Evolutionary conservation across 1,140 invertebrate genomes (phyloP).

Genomic region (Cydia strobilella): DNA sequence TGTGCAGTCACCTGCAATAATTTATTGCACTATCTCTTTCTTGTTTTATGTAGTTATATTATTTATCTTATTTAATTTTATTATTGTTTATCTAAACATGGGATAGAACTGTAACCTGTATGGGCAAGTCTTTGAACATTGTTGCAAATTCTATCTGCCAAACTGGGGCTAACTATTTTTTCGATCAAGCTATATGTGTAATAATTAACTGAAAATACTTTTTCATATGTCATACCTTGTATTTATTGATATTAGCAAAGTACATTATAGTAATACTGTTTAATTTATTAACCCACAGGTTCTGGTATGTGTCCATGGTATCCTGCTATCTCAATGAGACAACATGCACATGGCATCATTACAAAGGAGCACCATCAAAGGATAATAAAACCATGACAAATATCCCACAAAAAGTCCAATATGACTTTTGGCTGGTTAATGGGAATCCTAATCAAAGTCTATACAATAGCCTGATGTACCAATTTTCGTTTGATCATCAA

Average conservation of each 20-base stretch:
- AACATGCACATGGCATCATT: constrained; percentile 91
- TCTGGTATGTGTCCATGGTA: constrained; percentile 97
- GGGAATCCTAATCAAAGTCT: constrained; percentile 93
- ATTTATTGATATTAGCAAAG: neutral
- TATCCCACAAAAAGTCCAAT: constrained; percentile 82
- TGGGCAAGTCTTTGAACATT: too few species aligned
- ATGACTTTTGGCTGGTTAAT: constrained; percentile 98
- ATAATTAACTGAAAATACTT: too few species aligned
- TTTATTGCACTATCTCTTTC: too few species aligned
- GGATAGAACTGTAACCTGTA: too few species aligned
- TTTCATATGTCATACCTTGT: too few species aligned
- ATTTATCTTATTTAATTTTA: too few species aligned
- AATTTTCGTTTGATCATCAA: constrained; percentile 98
- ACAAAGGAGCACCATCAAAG: constrained; percentile 62
- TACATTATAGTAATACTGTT: neutral
- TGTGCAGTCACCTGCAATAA: too few species aligned
- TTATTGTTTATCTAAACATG: too few species aligned
- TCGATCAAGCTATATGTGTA: too few species aligned
- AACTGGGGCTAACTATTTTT: too few species aligned
- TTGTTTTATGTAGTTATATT: too few species aligned
- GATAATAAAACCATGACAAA: constrained; percentile 66
- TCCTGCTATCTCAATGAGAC: constrained; percentile 91
- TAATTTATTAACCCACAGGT: constrained; percentile 81
- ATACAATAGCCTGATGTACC: constrained; percentile 93
- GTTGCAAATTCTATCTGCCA: too few species aligned